phyloP scores from a whole-genome alignment of 1,140 invertebrate species.

The Rhagoletis pomonella region DNA sequence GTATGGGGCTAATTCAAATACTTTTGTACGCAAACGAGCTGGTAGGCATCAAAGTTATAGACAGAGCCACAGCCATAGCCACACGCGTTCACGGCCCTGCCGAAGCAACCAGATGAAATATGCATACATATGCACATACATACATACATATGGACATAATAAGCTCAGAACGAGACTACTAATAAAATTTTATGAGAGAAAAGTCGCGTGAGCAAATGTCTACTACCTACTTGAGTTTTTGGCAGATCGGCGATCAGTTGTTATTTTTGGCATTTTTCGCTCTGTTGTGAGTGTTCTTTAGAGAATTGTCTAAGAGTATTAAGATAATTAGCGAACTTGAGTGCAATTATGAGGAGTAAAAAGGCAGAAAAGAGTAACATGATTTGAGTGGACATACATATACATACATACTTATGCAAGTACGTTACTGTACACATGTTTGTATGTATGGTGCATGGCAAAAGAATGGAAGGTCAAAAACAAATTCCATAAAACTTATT shows the following conservation, averaged over 20 bases:
- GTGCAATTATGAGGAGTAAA: background rate
- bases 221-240: background rate
- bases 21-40: background rate
- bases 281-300: background rate
- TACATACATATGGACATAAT: background rate
- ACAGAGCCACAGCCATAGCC: background rate
- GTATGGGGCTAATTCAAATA: too few relatives aligned
- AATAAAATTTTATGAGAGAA: background rate
- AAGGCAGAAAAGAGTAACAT: background rate
- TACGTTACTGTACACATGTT: background rate
- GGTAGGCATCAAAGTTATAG: background rate
- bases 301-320: background rate
- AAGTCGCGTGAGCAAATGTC: slow-evolving; percentile 19
- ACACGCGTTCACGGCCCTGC: slow-evolving; percentile 7
- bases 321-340: background rate
- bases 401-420: background rate
- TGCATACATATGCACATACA: slow-evolving; percentile 19
- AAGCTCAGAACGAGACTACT: background rate
- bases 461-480: too few relatives aligned
- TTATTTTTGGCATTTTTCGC: background rate
- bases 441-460: too few relatives aligned
- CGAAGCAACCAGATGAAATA: background rate
- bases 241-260: background rate
- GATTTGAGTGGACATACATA: background rate
- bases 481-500: background rate